Base-by-base conservation (phyloP, 2,113 vertebrate species). In the Taxidea taxus region DNA sequence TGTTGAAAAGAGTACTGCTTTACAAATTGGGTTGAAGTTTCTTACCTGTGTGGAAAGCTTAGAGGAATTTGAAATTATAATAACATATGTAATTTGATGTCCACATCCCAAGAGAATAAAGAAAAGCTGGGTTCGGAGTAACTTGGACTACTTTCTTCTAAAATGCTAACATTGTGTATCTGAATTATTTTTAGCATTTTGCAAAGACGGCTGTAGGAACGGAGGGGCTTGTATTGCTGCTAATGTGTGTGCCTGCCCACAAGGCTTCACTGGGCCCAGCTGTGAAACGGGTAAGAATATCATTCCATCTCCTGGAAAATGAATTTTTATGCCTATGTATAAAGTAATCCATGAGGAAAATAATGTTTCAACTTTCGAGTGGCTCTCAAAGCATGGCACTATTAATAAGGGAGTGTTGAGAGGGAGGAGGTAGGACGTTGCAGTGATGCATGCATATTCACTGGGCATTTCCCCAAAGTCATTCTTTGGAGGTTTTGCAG, bases 181-280 rank as follows among this genome's bases (percentile, higher is more conserved):
- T 97, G 60, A 82, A 82, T 94, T 98, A 83, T 99, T 99, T 90
- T 96, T 77, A 99, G 99, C 99, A 1, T 99, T 99, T 98, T 99
- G 99, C 98, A 99, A 99, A 90, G 99, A 99, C 0, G 99, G 99
- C 82, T 99, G 99, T 98, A 99, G 99, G 96, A 99, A 99, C 0
- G 99, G 99, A 92, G 99, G 99, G 62, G 99, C 99, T 97, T 99
- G 99, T 54, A 98, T 99, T 68, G 99, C 99, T 80, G 99, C 99
- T 49, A 99, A 99, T 68, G 99, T 99, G 93, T 99, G 99, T 84
- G 98, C 99, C 94, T 99, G 99, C 98, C 99, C 99, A 70, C 99
- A 99, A 97, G 99, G 99, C 92, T 99, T 99, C 98, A 99, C 99
- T 0, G 99, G 99, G 27, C 99, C 98, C 98, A 99, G 99, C 97